Conservation (phyloP, 2,888 invertebrate species). For the Parnassius orleans region DNA sequence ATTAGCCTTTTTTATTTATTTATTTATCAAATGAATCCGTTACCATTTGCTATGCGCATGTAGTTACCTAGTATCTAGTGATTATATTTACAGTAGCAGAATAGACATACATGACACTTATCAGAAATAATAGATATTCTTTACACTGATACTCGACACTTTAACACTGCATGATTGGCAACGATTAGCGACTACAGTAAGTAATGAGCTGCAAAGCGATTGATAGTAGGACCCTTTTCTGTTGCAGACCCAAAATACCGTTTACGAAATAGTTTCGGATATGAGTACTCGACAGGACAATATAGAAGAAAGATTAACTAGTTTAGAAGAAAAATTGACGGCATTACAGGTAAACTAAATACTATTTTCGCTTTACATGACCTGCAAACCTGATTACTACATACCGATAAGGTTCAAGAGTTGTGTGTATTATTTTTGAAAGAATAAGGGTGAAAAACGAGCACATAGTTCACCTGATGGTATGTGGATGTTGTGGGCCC, state of each 20-base stretch:
- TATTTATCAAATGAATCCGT: slow-evolving; percentile 18
- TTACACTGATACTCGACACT: not conserved
- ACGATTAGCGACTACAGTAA: slow-evolving; percentile 57
- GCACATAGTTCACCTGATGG: too few species aligned
- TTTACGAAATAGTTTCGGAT: slow-evolving; percentile 98
- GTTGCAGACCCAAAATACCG: slow-evolving; percentile 97
- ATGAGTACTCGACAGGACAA: slow-evolving; percentile 97
- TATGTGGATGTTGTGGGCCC: too few species aligned
- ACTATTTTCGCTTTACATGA: too few species aligned
- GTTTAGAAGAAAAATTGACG: slow-evolving; percentile 95
- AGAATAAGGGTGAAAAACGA: too few species aligned
- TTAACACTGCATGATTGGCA: slow-evolving; percentile 40
- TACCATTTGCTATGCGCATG: slow-evolving; percentile 38
- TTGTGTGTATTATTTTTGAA: too few species aligned
- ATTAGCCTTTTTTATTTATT: too few species aligned
- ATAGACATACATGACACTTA: too few species aligned
- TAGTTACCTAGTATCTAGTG: not conserved
- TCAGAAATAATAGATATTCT: too few species aligned
- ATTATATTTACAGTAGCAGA: too few species aligned
- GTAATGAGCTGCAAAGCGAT: slow-evolving; percentile 73
- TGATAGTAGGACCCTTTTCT: slow-evolving; percentile 81
- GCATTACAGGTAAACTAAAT: slow-evolving; percentile 84
- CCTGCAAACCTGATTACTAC: too few species aligned
- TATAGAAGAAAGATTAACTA: slow-evolving; percentile 94
- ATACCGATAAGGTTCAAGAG: too few species aligned